Conservation (phyloP, 2,797 vertebrate species). For the Phaenicophaeus curvirostris region DNA sequence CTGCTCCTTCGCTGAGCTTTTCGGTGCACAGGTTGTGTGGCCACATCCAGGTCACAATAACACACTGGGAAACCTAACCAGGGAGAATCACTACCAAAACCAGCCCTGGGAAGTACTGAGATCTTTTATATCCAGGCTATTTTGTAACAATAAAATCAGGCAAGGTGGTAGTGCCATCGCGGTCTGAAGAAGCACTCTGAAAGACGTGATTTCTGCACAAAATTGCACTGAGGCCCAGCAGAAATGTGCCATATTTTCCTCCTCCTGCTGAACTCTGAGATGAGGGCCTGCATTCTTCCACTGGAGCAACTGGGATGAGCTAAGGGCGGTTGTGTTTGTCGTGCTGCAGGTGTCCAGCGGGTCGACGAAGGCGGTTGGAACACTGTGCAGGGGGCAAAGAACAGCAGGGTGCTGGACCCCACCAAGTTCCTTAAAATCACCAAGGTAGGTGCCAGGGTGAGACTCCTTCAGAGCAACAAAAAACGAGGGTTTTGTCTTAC, state of each 20-base stretch:
- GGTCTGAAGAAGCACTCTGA: not conserved
- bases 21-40: fast-evolving
- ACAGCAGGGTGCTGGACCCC: constrained; percentile 95
- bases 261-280: not conserved
- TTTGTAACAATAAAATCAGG: not conserved
- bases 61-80: not conserved
- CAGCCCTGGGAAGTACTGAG: not conserved
- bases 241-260: not conserved
- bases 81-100: not conserved
- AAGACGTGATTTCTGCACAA: not conserved
- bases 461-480: not conserved
- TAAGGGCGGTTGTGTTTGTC: not conserved
- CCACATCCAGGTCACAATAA: fast-evolving
- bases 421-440: constrained; percentile 98
- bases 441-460: constrained; percentile 82
- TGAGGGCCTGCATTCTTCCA: fast-evolving
- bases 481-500: fast-evolving
- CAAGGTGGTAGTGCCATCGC: fast-evolving
- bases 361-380: constrained; percentile 94
- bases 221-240: not conserved
- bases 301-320: not conserved
- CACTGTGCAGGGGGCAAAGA: constrained; percentile 95
- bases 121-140: not conserved
- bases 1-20: not conserved
- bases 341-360: constrained; percentile 77